Base-by-base conservation (phyloP, 92 coral and sea anemone genomes). In the Hydrozoanthus gracilis region DNA sequence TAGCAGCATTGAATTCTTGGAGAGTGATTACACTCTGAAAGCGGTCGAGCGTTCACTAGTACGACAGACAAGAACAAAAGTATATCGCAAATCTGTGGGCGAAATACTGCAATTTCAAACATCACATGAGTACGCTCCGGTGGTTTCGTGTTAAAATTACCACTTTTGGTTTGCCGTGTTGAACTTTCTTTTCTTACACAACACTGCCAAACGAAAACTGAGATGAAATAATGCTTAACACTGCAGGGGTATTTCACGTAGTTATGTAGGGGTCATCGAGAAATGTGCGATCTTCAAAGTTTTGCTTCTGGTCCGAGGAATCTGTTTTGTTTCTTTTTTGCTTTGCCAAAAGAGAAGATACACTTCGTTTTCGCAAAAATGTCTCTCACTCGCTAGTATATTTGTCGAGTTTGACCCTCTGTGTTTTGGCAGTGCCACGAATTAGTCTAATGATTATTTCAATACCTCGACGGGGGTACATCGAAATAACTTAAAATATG, bases 401-500 rank as follows among this genome's bases (percentile, higher is more conserved):
- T 80, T 62, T 80, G 64, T 66, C 54, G 70, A 50, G 60, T 65
- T 80, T 65, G 47, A 12, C 15, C 49, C 6, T 48, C 16, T n/a
- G 27, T 79, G 71, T 48, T 67, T 47, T 60, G 72, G 73, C 73
- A 80, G 49, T 80, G 64, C 72, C 66, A 16, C 49, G 73, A 44
- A 51, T 47, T 27, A 27, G 18, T 60, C 74, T 14, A 9, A 80
- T 80, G 75, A 80, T 45, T 51, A 67, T 80, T 80, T 80, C 61
- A 49, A 80, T 64, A 65, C 85, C 74, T 17, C 85, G 66, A 48
- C 85, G 75, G 74, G 73, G 85, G 85, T 49, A 80, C 66, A 64
- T 80, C 66, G 72, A 66, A 44, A 80, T 80, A 80, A 80, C 74
- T 65, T 80, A 64, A 80, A 27, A 67, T 48, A 80, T 80, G 85